Conservation (phyloP, 2,113 vertebrate genomes). For the Mungos mungo region DNA sequence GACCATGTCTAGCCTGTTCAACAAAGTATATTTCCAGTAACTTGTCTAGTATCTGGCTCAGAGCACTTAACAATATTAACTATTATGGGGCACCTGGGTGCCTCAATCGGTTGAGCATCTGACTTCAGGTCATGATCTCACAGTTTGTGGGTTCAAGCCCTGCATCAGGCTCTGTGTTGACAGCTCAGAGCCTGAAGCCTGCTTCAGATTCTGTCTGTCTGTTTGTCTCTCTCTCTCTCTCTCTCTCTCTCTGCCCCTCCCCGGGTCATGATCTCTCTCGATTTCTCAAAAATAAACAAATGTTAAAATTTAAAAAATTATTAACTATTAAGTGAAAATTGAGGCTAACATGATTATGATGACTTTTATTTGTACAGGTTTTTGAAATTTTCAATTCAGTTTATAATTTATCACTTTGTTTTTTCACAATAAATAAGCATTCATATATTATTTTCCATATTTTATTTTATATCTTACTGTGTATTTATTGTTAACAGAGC, state of each 20-base stretch:
- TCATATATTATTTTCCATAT: constrained; percentile 10
- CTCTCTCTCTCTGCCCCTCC: too few relatives aligned
- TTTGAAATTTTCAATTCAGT: constrained; percentile 25
- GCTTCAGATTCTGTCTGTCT: too few relatives aligned
- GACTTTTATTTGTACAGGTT: neutral
- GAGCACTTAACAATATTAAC: neutral
- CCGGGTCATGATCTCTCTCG: too few relatives aligned
- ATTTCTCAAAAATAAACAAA: neutral
- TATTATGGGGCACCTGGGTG: neutral
- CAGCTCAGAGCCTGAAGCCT: too few relatives aligned
- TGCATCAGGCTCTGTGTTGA: too few relatives aligned
- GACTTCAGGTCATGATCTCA: too few relatives aligned
- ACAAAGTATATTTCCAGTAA: neutral
- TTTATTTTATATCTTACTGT: neutral
- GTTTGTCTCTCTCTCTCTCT: too few relatives aligned
- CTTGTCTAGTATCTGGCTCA: neutral
- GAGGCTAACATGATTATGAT: neutral
- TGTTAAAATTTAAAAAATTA: neutral
- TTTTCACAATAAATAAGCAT: neutral
- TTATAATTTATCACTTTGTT: neutral
- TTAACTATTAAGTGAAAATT: neutral
- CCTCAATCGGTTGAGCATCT: too few relatives aligned
- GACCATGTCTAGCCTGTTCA: neutral
- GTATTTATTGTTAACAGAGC: too few relatives aligned
- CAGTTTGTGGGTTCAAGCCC: too few relatives aligned